A percentile compares a stretch with the other conserved stretches of the same genome.
Conservation (phyloP, 2,888 invertebrate genomes). For the Pandemis corylana region DNA sequence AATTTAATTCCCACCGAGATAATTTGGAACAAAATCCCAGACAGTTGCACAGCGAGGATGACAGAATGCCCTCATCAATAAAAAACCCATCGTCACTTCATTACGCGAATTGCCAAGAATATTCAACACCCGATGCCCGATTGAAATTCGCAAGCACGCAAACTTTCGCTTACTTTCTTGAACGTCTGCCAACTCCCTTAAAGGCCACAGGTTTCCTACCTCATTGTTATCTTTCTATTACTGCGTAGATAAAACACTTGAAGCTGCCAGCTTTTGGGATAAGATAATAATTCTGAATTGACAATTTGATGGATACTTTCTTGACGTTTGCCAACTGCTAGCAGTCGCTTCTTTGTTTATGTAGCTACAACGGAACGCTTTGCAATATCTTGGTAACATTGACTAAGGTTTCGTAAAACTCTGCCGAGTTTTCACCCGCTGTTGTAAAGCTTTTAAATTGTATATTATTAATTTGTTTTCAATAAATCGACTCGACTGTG, state of each 20-base stretch:
- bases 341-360: neutral
- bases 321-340: neutral
- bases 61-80: conserved; percentile 1
- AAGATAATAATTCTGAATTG: conserved; percentile 4
- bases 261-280: conserved; percentile 25
- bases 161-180: conserved; percentile 36
- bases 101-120: neutral
- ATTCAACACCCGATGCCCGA: conserved; percentile 2
- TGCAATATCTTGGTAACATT: too few species aligned
- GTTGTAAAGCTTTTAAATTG: too few species aligned
- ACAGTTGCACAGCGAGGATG: neutral
- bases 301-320: conserved; percentile 2
- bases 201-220: conserved; percentile 18
- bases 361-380: neutral
- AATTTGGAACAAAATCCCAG: too few species aligned
- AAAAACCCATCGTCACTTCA: conserved; percentile 6
- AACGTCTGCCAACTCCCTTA: conserved; percentile 25
- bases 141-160: conserved; percentile 26
- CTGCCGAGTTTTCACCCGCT: too few species aligned
- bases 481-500: too few species aligned
- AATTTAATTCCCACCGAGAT: too few species aligned
- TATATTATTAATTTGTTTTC: too few species aligned
- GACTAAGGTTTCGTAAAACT: too few species aligned
- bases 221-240: conserved; percentile 39
- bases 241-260: conserved; percentile 26